These are phyloP conservation scores for Scalopus aquaticus DNA, from an alignment of 2,113 vertebrate genomes.

Conservation along the genomic window DNA sequence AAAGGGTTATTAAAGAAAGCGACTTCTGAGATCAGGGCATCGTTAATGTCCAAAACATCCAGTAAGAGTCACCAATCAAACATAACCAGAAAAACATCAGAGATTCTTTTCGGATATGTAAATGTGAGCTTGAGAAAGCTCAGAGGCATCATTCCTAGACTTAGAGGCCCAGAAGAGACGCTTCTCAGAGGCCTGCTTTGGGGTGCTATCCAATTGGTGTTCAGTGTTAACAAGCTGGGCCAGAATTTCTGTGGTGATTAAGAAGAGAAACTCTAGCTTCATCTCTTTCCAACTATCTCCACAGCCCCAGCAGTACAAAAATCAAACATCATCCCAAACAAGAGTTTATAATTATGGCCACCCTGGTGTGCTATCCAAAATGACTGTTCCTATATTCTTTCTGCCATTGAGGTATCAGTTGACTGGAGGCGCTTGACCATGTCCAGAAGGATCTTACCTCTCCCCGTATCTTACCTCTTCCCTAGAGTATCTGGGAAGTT, in stretches of 20 bases:
- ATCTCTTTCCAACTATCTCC: neutral
- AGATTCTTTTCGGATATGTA: neutral
- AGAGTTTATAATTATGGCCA: neutral
- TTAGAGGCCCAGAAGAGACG: neutral
- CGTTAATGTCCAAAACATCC: neutral
- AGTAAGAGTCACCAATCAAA: neutral
- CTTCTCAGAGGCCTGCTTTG: neutral
- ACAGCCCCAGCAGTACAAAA: neutral
- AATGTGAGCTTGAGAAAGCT: neutral
- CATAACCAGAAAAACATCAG: neutral
- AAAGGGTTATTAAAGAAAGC: neutral
- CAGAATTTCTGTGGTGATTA: conserved; percentile 5
- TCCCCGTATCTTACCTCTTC: neutral
- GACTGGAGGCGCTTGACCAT: neutral
- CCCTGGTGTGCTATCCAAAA: neutral
- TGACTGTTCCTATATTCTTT: neutral
- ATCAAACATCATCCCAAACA: neutral
- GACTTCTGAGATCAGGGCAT: neutral
- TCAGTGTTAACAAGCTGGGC: neutral
- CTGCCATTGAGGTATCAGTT: neutral
- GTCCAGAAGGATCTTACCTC: neutral
- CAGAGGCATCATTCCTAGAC: neutral
- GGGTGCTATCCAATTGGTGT: neutral
- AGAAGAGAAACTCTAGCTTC: neutral
- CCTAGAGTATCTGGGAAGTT: neutral